Base-by-base conservation (phyloP, 2,888 invertebrate genomes). In the Athalia rosae region DNA sequence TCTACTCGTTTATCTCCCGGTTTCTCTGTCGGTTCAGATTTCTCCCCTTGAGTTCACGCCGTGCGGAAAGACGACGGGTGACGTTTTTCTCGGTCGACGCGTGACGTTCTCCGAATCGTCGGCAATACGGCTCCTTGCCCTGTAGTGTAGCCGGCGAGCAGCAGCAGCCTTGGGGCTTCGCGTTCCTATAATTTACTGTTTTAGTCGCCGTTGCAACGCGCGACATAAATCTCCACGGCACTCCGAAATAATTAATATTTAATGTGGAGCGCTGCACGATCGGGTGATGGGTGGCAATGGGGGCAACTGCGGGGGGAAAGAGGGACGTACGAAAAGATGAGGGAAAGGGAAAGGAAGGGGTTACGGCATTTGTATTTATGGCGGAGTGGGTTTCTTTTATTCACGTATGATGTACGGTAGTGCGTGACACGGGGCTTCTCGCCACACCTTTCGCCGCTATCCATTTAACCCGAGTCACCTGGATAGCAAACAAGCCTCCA, bases 231-330 rank as follows among this genome's bases (percentile, higher is more conserved):
- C 67, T 77, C 53, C 62, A 69, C 62, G 50, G 77, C 77, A 77
- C 77, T 77, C 77, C 50, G 45, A 77, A 77, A 71, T 77, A 77
- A 77, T 77, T 77, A 69, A 77, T 77, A 69, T 71, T 71, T 71
- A 77, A 77, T 77, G 77, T 61, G 69, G 77, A 74, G 74, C 74
- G 74, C 61, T 48, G 74, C 74, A 74, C 74, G 74, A 74, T 74
- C 74, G 74, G 74, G 59, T 62, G 74, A 62, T 61, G 74, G 74
- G 59, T 74, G 61, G 62, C 74, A 47, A 56, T n/a, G 28, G 28
- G 28, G 28, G 28, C 28, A 28, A 28, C 28, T 28, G 48, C 62
- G 15, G 45, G 28, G 56, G 61, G 11, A 50, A 59, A 71, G 71
- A 43, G 45, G 43, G 28, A 50, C 53, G 45, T 48, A 9, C 8